Base-by-base conservation (phyloP, 2,113 vertebrate species). In the Jacana jacana region DNA sequence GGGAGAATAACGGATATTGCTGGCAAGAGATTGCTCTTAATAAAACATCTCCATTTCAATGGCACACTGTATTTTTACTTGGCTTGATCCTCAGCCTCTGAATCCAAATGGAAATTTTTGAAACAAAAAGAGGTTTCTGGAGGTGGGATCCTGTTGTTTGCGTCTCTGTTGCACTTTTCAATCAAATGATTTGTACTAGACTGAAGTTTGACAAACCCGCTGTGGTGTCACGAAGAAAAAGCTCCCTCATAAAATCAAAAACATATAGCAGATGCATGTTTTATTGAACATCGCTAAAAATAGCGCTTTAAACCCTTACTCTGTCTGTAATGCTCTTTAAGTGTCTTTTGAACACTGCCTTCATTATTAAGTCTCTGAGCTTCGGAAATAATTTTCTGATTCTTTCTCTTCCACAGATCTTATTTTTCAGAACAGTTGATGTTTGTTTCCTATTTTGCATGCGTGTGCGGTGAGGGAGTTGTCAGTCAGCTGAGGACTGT, bases 261-360 rank as follows among this genome's bases (percentile, higher is more conserved):
- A 94, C 92, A 97, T 96, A 96, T 96, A 97, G 93, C 95, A 96
- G 96, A 96, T 95, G 94, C 94, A 97, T 96, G 95, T 95, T 97
- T 97, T 96, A 96, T 96, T 96, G 95, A 96, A 95, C 93, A 58
- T 76, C n/a, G 39, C 96, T 93, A 97, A 96, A 96, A 96, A 97
- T 96, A 97, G 95, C 6, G 1, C 92, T 89, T 96, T 96, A 95
- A 96, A 95, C 88, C 96, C 96, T 91, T 84, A 91, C 93, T 96
- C 93, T 95, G 92, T 92, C 96, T 96, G 92, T 96, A 97, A 95
- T 96, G 93, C 96, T 95, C 92, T 94, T 89, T 95, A 96, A 96
- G 95, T 87, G 93, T 97, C 96, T 96, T 91, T 96, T 92, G 95
- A 97, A 94, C 84, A 86, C 89, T 95, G 92, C 94, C 96, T 96